These are phyloP conservation scores for Habrosyne pyritoides DNA, from an alignment of 2,888 invertebrate species.

Conservation along the genomic window DNA sequence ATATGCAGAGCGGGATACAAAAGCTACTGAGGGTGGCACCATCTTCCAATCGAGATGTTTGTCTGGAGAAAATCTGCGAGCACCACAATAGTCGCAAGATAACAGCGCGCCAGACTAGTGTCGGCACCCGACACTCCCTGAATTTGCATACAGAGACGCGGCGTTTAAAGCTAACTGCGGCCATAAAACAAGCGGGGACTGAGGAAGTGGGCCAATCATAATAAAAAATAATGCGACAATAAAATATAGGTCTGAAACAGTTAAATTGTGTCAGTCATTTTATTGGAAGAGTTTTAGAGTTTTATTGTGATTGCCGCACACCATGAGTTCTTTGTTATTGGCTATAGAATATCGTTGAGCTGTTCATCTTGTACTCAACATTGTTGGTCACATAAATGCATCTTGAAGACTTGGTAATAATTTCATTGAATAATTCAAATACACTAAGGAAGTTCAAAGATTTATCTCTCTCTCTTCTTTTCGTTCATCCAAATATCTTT, in stretches of 20 bases:
- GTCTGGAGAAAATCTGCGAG: constrained; percentile 5
- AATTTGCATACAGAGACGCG: constrained; percentile 6
- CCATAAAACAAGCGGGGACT: constrained; percentile 4
- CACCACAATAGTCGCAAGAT: neutral
- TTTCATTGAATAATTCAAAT: too few species aligned
- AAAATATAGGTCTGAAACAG: neutral
- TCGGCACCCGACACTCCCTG: constrained; percentile 5
- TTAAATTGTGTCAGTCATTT: neutral
- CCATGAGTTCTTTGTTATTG: neutral
- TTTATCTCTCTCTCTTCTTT: too few species aligned
- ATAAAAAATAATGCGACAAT: neutral
- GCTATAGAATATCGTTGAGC: neutral
- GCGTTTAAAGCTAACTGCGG: constrained; percentile 8
- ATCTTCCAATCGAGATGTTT: constrained; percentile 3
- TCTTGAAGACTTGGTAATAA: too few species aligned
- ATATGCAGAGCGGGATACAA: neutral
- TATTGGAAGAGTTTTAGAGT: neutral
- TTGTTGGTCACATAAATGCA: too few species aligned
- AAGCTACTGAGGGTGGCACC: neutral
- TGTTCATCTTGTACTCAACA: too few species aligned
- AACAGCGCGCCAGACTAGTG: neutral
- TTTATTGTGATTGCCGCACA: neutral
- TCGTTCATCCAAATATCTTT: too few species aligned
- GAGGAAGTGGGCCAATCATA: neutral
- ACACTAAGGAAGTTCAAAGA: too few species aligned